These are phyloP conservation scores for Dipus sagitta DNA, from an alignment of 2,797 vertebrate genomes.

Conservation along the genomic window DNA sequence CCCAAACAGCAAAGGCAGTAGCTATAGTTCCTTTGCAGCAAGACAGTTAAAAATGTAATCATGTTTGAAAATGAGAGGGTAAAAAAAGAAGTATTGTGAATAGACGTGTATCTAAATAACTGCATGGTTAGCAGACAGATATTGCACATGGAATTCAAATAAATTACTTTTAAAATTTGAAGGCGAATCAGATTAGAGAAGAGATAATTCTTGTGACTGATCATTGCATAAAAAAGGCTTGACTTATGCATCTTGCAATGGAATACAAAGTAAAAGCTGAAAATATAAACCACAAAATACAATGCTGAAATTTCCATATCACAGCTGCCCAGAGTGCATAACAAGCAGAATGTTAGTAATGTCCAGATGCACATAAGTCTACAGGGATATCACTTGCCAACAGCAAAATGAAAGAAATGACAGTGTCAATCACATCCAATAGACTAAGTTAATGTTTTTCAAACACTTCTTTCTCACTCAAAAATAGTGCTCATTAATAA, in stretches of 20 bases:
- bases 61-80: constrained; percentile 68
- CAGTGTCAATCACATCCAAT: constrained; percentile 91
- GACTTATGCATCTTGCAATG: constrained; percentile 70
- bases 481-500: constrained; percentile 92
- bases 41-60: constrained; percentile 79
- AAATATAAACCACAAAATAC: constrained; percentile 76
- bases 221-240: constrained; percentile 71
- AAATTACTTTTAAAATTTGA: constrained; percentile 71
- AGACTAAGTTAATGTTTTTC: constrained; percentile 91
- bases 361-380: constrained; percentile 91
- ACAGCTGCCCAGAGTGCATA: constrained; percentile 88
- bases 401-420: constrained; percentile 90
- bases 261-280: constrained; percentile 77
- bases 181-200: constrained; percentile 68
- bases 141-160: constrained; percentile 54
- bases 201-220: constrained; percentile 81
- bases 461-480: constrained; percentile 90
- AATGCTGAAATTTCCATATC: constrained; percentile 88
- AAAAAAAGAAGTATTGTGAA: constrained; percentile 68
- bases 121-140: constrained; percentile 14
- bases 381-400: constrained; percentile 89
- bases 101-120: constrained; percentile 56
- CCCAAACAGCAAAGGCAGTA: constrained; percentile 67
- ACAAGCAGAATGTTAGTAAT: constrained; percentile 90
- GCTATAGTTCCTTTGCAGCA: constrained; percentile 52